Percentiles rank a stretch among this genome's conserved stretches.
phyloP scores from a whole-genome alignment of 2,797 vertebrate genomes.

The Natrix natrix region DNA sequence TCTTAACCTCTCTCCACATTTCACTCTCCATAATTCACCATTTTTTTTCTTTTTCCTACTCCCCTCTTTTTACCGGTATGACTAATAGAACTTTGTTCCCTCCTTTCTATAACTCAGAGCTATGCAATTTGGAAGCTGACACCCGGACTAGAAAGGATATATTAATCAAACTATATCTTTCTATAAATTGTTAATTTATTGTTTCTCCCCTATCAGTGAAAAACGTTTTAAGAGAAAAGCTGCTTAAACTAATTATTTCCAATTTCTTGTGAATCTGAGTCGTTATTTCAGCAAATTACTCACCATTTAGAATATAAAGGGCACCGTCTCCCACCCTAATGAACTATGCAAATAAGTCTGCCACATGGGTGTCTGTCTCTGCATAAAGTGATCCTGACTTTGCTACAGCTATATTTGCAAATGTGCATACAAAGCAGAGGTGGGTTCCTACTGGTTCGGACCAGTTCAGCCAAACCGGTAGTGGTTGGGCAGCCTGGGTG shows the following conservation, averaged over 20 bases:
- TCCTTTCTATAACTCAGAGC: not conserved
- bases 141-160: not conserved
- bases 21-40: not conserved
- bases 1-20: not conserved
- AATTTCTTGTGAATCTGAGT: not conserved
- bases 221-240: not conserved
- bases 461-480: no score
- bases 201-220: not conserved
- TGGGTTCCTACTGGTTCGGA: no score
- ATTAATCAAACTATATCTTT: not conserved
- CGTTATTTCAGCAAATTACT: not conserved
- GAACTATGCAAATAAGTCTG: not conserved
- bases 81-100: not conserved
- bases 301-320: not conserved
- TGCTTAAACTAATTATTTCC: not conserved
- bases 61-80: not conserved
- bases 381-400: not conserved
- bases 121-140: not conserved
- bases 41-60: not conserved
- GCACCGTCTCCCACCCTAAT: not conserved
- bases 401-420: not conserved
- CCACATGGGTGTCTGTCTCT: not conserved
- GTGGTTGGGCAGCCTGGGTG: no score
- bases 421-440: not conserved
- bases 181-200: not conserved